phyloP scores from a whole-genome alignment of 2,888 invertebrate species.

The Alitta virens region DNA sequence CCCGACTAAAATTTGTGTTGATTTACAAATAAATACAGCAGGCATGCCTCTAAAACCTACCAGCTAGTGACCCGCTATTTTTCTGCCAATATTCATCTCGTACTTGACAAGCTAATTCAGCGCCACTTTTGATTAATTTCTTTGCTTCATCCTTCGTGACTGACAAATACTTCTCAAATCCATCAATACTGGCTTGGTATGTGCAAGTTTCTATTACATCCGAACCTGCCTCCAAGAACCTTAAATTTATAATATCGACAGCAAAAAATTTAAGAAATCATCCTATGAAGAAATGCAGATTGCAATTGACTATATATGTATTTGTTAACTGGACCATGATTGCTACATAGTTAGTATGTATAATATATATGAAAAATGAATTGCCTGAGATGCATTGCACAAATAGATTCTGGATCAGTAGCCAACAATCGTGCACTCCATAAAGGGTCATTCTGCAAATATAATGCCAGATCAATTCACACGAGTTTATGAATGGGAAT shows the following conservation, averaged over 20 bases:
- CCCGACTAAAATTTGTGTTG: neutral
- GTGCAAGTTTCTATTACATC: slow-evolving; percentile 85
- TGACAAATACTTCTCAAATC: slow-evolving; percentile 73
- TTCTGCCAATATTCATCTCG: slow-evolving; percentile 47
- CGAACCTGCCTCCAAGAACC: slow-evolving; percentile 72
- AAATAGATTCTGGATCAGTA: slow-evolving; percentile 76
- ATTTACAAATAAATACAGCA: neutral
- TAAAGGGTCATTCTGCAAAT: slow-evolving; percentile 71
- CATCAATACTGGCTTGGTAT: slow-evolving; percentile 78
- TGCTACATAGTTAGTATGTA: no score
- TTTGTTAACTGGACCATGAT: neutral
- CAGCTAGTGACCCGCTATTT: slow-evolving; percentile 6
- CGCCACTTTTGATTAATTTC: slow-evolving; percentile 73
- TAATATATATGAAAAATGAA: neutral
- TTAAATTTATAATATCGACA: no score
- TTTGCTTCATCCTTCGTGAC: slow-evolving; percentile 69
- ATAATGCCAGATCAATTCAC: neutral
- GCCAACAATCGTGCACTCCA: slow-evolving; percentile 84
- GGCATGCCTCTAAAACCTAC: neutral
- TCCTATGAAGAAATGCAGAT: neutral
- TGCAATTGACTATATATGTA: no score
- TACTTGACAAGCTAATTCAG: slow-evolving; percentile 72
- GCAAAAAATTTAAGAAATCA: slow-evolving; percentile 9
- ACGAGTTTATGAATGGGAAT: neutral
- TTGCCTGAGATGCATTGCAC: slow-evolving; percentile 73